These are phyloP conservation scores for Trogon melanurus DNA, from an alignment of 2,113 vertebrate genomes.

Conservation along the genomic window DNA sequence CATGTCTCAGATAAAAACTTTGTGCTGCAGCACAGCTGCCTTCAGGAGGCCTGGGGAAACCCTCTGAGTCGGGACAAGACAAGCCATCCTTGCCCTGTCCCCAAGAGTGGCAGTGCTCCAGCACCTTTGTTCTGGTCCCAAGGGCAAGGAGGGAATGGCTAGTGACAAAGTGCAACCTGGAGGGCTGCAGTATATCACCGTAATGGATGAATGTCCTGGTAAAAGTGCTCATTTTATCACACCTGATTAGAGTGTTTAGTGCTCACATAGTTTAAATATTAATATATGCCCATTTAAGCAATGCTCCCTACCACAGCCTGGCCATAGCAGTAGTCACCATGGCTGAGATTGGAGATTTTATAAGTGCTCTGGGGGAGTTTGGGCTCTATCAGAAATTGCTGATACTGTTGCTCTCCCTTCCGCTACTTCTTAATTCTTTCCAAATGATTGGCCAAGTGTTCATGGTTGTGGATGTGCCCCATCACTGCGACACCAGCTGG, in stretches of 20 bases:
- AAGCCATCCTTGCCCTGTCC: fast-evolving
- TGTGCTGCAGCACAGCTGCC: not conserved
- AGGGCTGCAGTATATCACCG: not conserved
- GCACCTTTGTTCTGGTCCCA: not conserved
- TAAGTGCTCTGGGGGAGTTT: conserved; percentile 78
- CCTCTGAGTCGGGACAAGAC: not conserved
- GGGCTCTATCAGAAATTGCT: conserved; percentile 84
- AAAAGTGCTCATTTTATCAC: not conserved
- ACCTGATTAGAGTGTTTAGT: conserved; percentile 4
- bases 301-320: not conserved
- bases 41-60: not conserved
- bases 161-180: conserved; percentile 35
- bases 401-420: conserved; percentile 73
- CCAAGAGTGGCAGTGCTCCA: not conserved
- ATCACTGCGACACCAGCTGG: conserved; percentile 88
- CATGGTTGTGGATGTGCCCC: conserved; percentile 74
- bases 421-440: conserved; percentile 66
- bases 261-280: conserved; percentile 47
- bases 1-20: not conserved
- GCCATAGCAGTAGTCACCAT: not conserved
- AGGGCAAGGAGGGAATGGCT: not conserved
- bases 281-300: conserved; percentile 27
- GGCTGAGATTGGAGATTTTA: conserved; percentile 64
- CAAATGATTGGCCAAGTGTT: conserved; percentile 84
- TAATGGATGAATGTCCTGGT: not conserved